These are phyloP conservation scores for Hirudo medicinalis DNA, from an alignment of 1,140 invertebrate genomes.

Conservation along the genomic window DNA sequence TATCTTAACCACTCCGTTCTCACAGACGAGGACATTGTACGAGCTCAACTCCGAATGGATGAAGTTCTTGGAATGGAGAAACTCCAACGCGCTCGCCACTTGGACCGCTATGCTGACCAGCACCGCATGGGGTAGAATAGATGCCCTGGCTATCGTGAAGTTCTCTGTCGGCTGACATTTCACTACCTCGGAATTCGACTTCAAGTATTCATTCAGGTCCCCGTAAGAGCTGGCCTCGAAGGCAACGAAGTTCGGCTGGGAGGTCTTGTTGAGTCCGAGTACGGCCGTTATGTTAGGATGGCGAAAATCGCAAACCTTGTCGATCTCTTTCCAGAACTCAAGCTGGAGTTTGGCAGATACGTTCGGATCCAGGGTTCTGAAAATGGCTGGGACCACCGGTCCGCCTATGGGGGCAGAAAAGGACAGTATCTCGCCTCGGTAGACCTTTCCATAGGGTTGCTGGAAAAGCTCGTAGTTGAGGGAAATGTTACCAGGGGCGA, in stretches of 20 bases:
- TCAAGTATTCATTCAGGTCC: conserved; percentile 40
- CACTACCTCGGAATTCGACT: conserved; percentile 52
- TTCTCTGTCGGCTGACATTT: conserved; percentile 16
- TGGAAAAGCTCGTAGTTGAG: conserved; percentile 84
- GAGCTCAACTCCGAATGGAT: conserved; percentile 91
- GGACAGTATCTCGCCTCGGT: conserved; percentile 70
- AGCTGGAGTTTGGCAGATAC: conserved; percentile 74
- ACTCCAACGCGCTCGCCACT: conserved; percentile 91
- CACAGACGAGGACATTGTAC: conserved; percentile 85
- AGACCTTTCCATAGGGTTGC: conserved; percentile 73
- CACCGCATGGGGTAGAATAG: conserved; percentile 60
- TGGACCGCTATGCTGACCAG: conserved; percentile 72
- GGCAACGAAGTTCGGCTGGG: conserved; percentile 84
- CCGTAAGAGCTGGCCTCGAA: conserved; percentile 64
- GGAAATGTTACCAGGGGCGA: not conserved
- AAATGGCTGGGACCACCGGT: conserved; percentile 54
- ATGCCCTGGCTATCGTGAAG: conserved; percentile 25
- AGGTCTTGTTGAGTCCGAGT: conserved; percentile 72
- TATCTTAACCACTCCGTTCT: conserved; percentile 75
- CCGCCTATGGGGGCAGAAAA: conserved; percentile 38
- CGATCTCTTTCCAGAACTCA: conserved; percentile 73
- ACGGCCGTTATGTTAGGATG: conserved; percentile 93
- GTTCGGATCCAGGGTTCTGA: conserved; percentile 89
- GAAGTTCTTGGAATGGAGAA: conserved; percentile 81
- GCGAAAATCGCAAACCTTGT: conserved; percentile 77